Base-by-base conservation (phyloP, 1,140 invertebrate genomes). In the Drosophila ohnishii region DNA sequence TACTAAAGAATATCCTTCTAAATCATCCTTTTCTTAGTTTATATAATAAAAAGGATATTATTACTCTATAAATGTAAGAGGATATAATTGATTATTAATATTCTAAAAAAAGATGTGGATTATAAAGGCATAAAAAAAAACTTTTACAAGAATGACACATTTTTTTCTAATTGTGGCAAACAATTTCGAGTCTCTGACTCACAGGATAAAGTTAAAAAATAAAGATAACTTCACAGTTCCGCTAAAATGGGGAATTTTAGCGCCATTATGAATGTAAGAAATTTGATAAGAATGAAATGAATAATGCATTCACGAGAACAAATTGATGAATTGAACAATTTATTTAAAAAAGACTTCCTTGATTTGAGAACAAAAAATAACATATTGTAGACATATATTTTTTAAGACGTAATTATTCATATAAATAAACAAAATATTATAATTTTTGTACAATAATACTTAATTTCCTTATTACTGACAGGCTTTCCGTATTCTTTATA, bases 121-220 rank as follows among this genome's bases (percentile, higher is more conserved):
- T 37, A 14, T 6, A 1, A 14, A 6, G 14, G 5, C 4, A 10
- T 9, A 3, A 47, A 48, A 14, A 25, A 13, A 6, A 14, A 45
- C 7, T 9, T 47, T 9, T 47, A 22, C 8, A 1, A 14, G 9
- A n/a, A 14, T 14, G 11, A 22, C 32, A 22, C 3, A 35, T 9
- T 14, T 8, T 14, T 35, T 35, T 35, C 11, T 4, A 14, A 55
- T 19, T 35, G 32, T 19, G 14, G 16, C 9, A 37, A 22, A 25
- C 19, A n/a, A 10, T 34, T 37, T 37, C 14, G 2, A 5, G 16
- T 57, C 1, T 39, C 53, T 60, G 60, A 63, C 60, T 58, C 60
- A 63, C n/a, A 22, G 35, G 53, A 63, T 58, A 22, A 19, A 58
- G 10, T 28, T 62, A 22, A 35, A 22, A 35, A 35, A 22, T 35